Base-by-base conservation (phyloP, 2,797 vertebrate species). In the Manis crassicaudata region DNA sequence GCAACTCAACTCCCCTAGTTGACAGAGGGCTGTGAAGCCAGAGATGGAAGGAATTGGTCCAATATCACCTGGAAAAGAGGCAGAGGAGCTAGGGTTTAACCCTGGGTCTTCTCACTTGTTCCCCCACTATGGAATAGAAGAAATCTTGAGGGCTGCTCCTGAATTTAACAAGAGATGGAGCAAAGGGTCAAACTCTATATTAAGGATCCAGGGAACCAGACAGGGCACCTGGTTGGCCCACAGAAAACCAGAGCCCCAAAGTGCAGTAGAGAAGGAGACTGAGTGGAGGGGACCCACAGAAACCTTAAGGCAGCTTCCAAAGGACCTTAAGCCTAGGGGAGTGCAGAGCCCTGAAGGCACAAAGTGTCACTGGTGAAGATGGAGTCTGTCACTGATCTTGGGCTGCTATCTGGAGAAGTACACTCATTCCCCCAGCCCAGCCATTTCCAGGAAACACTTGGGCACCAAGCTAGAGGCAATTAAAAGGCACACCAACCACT, bases 401-500 rank as follows among this genome's bases (percentile, higher is more conserved):
- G 52, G 68, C 80, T 11, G 60, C 85, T 92, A 5, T 12, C 35
- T 90, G 50, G 46, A 87, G 60, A n/a, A 40, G 2, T 0, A 73
- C 40, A 60, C 20, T 87, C 65, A 35, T 70, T 84, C 70, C 75
- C 58, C 70, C 63, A 40, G 50, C 37, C 92, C 58, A 27, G 58
- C 62, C 65, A 58, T 54, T 90, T 86, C 85, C 75, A 43, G 62
- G 46, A 90, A 87, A 85, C 20, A 75, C 58, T 88, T 50, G 76
- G 88, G 67, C 65, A 80, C 40, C 67, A 73, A 27, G 62, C 58
- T 73, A 35, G 63, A 72, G 40, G 82, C 84, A 77, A 90, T 72
- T 29, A 79, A 91, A 96, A 90, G 85, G 73, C 52, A 91, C 72
- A 65, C 46, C 58, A 67, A 79, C 79, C 94, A 62, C 43, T 75